phyloP scores from a whole-genome alignment of 2,797 vertebrate genomes.

The Manis crassicaudata region DNA sequence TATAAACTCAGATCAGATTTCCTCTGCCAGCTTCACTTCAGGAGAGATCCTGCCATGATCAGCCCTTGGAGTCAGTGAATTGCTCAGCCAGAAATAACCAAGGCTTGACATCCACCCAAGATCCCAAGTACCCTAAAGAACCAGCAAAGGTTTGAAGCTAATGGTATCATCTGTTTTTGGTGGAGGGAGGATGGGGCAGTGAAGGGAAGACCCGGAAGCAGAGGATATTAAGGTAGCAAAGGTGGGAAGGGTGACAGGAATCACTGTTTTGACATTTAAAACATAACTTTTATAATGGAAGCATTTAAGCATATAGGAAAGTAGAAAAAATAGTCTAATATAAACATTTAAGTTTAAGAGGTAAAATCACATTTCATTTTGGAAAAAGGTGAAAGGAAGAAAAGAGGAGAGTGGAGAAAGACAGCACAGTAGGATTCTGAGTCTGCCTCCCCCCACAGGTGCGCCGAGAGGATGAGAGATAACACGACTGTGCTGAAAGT shows the following conservation, averaged over 20 bases:
- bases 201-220: not conserved
- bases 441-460: too few species aligned
- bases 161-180: not conserved
- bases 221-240: not conserved
- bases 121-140: not conserved
- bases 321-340: not conserved
- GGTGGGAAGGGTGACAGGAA: not conserved
- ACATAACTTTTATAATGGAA: not conserved
- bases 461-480: too few species aligned
- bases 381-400: not conserved
- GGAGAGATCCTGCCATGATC: not conserved
- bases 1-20: not conserved
- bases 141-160: not conserved
- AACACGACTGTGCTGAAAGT: too few species aligned
- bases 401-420: not conserved
- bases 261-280: not conserved
- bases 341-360: not conserved
- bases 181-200: not conserved
- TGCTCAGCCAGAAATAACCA: not conserved
- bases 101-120: not conserved
- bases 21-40: not conserved
- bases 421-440: too few species aligned
- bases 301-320: not conserved
- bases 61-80: not conserved
- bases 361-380: not conserved